Evolutionary conservation across 2,113 vertebrate genomes (phyloP).

Genomic region (Sander lucioperca): DNA sequence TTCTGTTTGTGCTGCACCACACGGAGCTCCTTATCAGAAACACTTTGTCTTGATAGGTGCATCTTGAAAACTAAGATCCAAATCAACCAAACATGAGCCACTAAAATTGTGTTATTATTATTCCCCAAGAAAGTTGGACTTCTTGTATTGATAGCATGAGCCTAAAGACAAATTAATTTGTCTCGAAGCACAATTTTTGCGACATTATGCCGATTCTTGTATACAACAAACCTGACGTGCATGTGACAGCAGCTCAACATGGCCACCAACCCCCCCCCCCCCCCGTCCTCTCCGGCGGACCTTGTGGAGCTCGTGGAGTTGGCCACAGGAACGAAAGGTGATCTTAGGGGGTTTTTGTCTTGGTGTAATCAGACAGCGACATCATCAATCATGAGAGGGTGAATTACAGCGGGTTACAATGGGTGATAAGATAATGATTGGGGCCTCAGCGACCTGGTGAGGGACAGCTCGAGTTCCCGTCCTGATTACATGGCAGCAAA

Average conservation of each 20-base stretch:
- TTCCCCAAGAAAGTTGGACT: neutral
- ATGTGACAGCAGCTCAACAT: slow-evolving; percentile 29
- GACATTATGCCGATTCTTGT: slow-evolving; percentile 20
- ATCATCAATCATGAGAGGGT: slow-evolving; percentile 82
- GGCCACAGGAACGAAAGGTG: slow-evolving; percentile 75
- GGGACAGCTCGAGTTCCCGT: slow-evolving; percentile 73
- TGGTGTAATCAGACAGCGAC: slow-evolving; percentile 82
- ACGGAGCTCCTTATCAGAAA: neutral
- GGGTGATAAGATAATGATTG: slow-evolving; percentile 81
- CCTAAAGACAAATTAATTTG: neutral
- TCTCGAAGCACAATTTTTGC: neutral
- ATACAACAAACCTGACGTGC: neutral
- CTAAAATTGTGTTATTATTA: neutral
- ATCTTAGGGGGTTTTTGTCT: slow-evolving; percentile 78
- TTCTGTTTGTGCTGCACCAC: slow-evolving; percentile 24
- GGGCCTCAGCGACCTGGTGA: slow-evolving; percentile 63
- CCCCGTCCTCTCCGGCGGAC: slow-evolving; percentile 12
- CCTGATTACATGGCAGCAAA: slow-evolving; percentile 69
- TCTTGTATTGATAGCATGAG: neutral
- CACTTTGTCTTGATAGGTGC: slow-evolving; percentile 28
- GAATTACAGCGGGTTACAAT: slow-evolving; percentile 81
- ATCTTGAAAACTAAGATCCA: slow-evolving; percentile 31
- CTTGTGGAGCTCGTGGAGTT: slow-evolving; percentile 56
- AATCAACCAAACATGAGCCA: slow-evolving; percentile 13
- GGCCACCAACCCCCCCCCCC: neutral